Base-by-base conservation (phyloP, 2,113 vertebrate genomes). In the Rhinoderma darwinii region DNA sequence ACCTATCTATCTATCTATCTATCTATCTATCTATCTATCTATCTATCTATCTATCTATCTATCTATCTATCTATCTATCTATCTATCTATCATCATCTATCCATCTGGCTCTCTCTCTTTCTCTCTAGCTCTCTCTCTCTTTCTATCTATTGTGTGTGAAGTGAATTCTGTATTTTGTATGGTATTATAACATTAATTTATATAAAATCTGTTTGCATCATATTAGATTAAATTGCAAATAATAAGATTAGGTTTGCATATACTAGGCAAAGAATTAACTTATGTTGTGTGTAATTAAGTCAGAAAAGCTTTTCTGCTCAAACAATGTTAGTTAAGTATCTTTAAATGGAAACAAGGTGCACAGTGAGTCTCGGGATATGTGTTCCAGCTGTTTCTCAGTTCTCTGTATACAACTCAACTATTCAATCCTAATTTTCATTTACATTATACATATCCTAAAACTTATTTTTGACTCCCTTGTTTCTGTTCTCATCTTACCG, bases 271-370 rank as follows among this genome's bases (percentile, higher is more conserved):
- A 12, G 59, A 63, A 63, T 63, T 2, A 77, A 25, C 75, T 77
- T 44, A 50, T 75, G 39, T 77, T 51, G 4, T 77, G 47, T 30
- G n/a, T 77, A 51, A 77, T 51, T 77, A 51, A 51, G n/a, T 51
- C 17, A 47, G 6, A 15, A 51, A 32, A 18, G 8, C 7, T 51
- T 51, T 51, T 51, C 44, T 51, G n/a, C 44, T 77, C 44, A 51
- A 77, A 44, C 75, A 77, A 0, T 51, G 44, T 77, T 51, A 17
- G 27, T 44, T 74, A 74, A 41, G 39, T 76, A 73, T 73, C 17
- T 73, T 47, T 76, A 47, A 47, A 76, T 76, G 43, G n/a, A 76
- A 50, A 37, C 73, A 76, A 76, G 73, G 43, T 76, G 73, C 20
- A 47, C 43, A 47, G 9, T 76, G 73, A 50, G 0, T 39, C 15